Percentiles rank a stretch among this genome's conserved stretches.
These are phyloP conservation scores for Nycticebus coucang DNA, from an alignment of 2,113 vertebrate species.

Conservation along the genomic window DNA sequence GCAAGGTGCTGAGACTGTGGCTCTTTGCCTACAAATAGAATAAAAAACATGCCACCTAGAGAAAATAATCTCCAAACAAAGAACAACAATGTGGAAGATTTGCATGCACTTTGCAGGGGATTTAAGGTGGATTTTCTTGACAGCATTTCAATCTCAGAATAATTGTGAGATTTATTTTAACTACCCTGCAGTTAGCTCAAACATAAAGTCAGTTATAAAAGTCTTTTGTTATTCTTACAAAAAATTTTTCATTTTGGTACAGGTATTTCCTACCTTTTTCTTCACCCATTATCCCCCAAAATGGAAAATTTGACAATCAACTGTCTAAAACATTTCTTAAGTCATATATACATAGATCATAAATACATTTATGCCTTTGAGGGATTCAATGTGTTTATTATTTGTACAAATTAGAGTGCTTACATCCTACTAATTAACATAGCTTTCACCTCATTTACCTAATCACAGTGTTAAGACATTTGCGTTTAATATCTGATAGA, in stretches of 20 bases:
- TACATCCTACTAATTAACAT: too few relatives aligned
- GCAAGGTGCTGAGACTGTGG: background rate
- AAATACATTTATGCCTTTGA: too few relatives aligned
- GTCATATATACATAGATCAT: too few relatives aligned
- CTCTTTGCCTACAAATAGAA: background rate
- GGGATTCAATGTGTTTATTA: too few relatives aligned
- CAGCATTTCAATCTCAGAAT: background rate
- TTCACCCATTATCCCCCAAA: background rate
- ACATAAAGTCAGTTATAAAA: background rate
- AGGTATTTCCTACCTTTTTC: background rate
- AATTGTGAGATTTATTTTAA: slow-evolving; percentile 35
- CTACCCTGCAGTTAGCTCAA: background rate
- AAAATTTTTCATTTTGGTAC: background rate
- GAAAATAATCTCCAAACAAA: background rate
- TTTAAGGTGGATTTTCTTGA: slow-evolving; percentile 32
- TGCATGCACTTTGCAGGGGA: background rate
- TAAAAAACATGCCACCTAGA: background rate
- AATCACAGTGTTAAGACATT: too few relatives aligned
- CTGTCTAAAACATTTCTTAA: background rate
- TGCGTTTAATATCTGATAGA: too few relatives aligned
- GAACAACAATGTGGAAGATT: background rate
- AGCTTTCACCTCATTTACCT: too few relatives aligned
- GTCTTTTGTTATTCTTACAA: background rate
- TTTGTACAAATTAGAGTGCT: too few relatives aligned
- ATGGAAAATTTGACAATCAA: background rate